These are phyloP conservation scores for Tinea semifulvella DNA, from an alignment of 2,888 invertebrate species.

Conservation along the genomic window DNA sequence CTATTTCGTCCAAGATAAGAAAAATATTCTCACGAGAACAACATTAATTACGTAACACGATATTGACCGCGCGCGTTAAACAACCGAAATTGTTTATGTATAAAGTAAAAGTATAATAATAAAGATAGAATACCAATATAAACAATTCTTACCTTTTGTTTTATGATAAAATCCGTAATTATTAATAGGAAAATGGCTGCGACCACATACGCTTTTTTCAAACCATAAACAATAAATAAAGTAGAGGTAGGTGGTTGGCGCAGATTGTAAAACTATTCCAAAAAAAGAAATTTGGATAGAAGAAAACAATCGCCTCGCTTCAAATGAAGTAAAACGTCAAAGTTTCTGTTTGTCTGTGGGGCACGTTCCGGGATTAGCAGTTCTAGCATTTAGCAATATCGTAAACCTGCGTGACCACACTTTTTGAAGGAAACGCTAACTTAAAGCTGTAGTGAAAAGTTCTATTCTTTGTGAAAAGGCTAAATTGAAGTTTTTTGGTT, in stretches of 20 bases:
- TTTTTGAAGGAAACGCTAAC: too few relatives aligned
- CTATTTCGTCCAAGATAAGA: constrained; percentile 7
- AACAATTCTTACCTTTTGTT: constrained; percentile 53
- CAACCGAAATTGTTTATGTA: constrained; percentile 14
- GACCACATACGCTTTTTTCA: constrained; percentile 39
- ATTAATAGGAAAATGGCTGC: constrained; percentile 58
- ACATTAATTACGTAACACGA: constrained; percentile 57
- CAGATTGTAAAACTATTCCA: too few relatives aligned
- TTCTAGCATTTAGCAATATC: too few relatives aligned
- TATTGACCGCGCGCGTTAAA: not conserved
- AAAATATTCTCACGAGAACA: constrained; percentile 37
- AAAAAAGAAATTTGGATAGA: too few relatives aligned
- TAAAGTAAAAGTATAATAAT: constrained; percentile 19
- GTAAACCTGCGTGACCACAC: not conserved
- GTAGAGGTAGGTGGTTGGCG: too few relatives aligned
- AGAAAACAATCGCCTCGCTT: too few relatives aligned
- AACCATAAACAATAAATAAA: constrained; percentile 36
- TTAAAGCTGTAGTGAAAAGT: too few relatives aligned
- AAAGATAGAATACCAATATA: constrained; percentile 35
- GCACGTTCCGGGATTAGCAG: too few relatives aligned
- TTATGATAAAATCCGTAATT: constrained; percentile 29
- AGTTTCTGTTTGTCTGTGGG: too few relatives aligned
- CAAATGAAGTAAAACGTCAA: too few relatives aligned
- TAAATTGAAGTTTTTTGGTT: too few relatives aligned
- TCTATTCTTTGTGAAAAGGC: too few relatives aligned